phyloP scores from a whole-genome alignment of 2,113 vertebrate species.

The Rissa tridactyla region DNA sequence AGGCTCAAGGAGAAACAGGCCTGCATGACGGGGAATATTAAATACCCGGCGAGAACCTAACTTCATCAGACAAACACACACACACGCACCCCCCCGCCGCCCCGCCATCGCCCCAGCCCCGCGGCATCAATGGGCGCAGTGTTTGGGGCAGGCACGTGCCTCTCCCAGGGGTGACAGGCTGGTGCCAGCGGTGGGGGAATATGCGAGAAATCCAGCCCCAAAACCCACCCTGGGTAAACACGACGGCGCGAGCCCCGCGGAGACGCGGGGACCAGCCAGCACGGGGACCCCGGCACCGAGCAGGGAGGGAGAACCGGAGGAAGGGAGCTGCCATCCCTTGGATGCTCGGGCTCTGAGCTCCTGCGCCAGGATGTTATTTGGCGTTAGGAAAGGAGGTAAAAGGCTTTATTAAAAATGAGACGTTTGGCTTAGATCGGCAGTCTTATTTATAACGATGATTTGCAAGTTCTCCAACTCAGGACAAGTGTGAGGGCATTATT shows the following conservation, averaged over 20 bases:
- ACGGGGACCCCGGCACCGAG: background rate
- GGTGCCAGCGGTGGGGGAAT: background rate
- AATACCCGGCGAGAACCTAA: slow-evolving; percentile 14
- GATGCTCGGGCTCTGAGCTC: background rate
- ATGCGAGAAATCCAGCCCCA: background rate
- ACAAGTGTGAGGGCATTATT: slow-evolving; percentile 40
- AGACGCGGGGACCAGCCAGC: background rate
- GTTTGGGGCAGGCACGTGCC: slow-evolving; percentile 16
- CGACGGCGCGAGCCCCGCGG: background rate
- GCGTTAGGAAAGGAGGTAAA: slow-evolving; percentile 38
- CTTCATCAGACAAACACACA: slow-evolving; percentile 38
- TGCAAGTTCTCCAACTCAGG: background rate
- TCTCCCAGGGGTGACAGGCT: background rate
- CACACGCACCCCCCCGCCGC: background rate
- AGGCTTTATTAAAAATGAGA: slow-evolving; percentile 9
- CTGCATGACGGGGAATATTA: slow-evolving; percentile 46
- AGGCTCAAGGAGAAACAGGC: slow-evolving; percentile 47
- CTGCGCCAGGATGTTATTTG: background rate
- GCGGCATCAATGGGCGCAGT: slow-evolving; percentile 53
- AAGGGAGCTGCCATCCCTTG: background rate
- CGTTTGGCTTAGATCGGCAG: background rate
- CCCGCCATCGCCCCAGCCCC: background rate
- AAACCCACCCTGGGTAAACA: background rate
- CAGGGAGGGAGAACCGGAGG: background rate
- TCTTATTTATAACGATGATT: background rate